Conservation (phyloP, 2,113 vertebrate species). For the Cranoglanis bouderius region DNA sequence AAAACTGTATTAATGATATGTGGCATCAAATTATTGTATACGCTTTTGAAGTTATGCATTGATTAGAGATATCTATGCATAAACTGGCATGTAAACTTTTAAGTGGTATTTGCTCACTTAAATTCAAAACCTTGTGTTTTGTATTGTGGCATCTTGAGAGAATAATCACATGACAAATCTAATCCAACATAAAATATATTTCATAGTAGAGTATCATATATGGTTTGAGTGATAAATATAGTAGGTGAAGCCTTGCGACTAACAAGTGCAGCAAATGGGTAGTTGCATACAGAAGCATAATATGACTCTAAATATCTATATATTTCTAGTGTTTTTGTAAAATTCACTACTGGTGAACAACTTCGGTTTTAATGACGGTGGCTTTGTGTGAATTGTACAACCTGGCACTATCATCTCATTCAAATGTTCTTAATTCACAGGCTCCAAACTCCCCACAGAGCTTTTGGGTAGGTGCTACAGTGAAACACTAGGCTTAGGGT, state of each 20-base stretch:
- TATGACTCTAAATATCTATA: background rate
- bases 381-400: background rate
- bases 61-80: background rate
- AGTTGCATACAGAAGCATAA: background rate
- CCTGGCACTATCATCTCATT: background rate
- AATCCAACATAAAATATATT: background rate
- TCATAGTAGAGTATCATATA: background rate
- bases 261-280: no score
- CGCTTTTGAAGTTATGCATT: background rate
- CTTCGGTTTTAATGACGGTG: background rate
- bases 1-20: background rate
- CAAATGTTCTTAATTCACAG: background rate
- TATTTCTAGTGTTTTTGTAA: background rate
- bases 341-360: background rate
- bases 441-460: background rate
- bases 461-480: conserved; percentile 8
- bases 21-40: background rate
- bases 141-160: background rate
- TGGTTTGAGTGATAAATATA: background rate
- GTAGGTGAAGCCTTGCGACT: background rate
- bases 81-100: background rate
- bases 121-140: background rate
- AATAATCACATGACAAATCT: background rate
- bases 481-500: background rate
- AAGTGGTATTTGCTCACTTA: background rate